Evolutionary conservation across 2,797 vertebrate species (phyloP).

Genomic region (Propithecus perrieri): DNA sequence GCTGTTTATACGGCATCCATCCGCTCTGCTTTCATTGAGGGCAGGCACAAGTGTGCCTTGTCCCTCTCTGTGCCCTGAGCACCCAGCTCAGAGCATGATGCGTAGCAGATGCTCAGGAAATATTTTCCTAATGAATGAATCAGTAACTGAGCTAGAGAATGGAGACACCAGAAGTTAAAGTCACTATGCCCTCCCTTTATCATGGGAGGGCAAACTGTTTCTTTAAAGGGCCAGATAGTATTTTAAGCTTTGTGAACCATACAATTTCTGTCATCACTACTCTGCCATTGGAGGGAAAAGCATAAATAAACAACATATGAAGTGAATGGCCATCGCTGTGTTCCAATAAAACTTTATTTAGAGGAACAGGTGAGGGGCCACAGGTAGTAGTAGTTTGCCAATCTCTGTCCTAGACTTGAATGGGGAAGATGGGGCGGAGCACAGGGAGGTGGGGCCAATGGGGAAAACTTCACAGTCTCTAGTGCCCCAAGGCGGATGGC

Average conservation of each 20-base stretch:
- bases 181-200: not conserved
- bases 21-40: not conserved
- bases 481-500: rapidly evolving
- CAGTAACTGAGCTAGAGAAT: not conserved
- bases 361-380: not conserved
- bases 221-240: not conserved
- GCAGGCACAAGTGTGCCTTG: not conserved
- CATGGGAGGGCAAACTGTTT: not conserved
- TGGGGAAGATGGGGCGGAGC: not conserved
- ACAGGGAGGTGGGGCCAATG: rapidly evolving
- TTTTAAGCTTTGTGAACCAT: no score
- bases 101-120: not conserved
- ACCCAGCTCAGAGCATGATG: not conserved
- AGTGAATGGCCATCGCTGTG: no score
- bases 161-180: not conserved
- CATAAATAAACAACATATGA: no score
- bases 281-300: not conserved
- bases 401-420: not conserved
- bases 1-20: rapidly evolving
- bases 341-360: conserved; percentile 47
- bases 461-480: no score
- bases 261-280: not conserved
- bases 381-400: not conserved
- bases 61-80: not conserved
- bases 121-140: not conserved